These are phyloP conservation scores for Mandrillus leucophaeus DNA, from an alignment of 2,113 vertebrate genomes.

Conservation along the genomic window DNA sequence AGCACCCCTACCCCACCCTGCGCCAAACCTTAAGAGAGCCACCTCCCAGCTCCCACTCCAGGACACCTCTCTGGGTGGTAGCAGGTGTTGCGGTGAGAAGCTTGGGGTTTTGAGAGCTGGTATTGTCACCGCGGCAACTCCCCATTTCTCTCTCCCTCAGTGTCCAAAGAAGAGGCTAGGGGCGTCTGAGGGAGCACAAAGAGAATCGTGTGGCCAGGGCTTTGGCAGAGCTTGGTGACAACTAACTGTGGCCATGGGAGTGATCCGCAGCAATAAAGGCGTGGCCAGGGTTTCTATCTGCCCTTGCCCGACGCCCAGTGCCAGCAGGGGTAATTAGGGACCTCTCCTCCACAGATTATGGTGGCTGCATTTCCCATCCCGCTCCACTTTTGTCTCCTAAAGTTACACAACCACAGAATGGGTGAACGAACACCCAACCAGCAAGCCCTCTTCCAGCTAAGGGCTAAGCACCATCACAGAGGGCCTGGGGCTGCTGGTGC, in stretches of 20 bases:
- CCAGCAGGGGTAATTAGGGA: constrained; percentile 12
- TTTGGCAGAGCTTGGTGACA: neutral
- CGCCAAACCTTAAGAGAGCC: neutral
- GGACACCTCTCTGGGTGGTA: neutral
- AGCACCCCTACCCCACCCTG: neutral
- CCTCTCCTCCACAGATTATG: neutral
- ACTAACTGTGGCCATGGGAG: neutral
- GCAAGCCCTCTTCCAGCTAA: neutral
- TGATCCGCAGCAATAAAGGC: neutral
- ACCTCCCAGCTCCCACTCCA: neutral
- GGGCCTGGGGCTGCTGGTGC: neutral
- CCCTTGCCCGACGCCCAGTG: neutral
- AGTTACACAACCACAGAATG: neutral
- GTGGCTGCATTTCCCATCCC: neutral
- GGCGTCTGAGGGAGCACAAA: neutral
- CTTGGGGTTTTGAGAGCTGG: constrained; percentile 50
- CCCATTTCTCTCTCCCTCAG: neutral
- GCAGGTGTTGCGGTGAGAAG: constrained; percentile 72
- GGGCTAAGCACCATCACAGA: neutral
- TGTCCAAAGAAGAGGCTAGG: neutral
- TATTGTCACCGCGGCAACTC: neutral
- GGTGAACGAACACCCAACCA: neutral
- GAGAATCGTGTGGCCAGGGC: constrained; percentile 59
- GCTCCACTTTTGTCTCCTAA: constrained; percentile 48
- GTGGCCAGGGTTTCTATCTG: neutral